Evolutionary conservation across 2,888 invertebrate species (phyloP).

Genomic region (Melipona bicolor): DNA sequence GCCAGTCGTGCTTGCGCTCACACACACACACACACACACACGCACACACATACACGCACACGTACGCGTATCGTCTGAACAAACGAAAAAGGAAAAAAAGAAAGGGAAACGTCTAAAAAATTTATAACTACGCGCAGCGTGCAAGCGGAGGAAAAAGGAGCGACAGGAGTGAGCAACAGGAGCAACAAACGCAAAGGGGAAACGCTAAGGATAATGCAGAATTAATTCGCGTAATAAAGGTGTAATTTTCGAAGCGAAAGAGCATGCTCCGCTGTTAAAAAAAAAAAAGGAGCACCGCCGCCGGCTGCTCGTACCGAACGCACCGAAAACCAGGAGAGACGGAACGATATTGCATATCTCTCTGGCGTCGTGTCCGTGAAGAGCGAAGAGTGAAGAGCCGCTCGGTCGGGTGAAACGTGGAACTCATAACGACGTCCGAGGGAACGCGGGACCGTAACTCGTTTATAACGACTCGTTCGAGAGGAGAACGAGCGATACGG

Average conservation of each 20-base stretch:
- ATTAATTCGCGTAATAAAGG: slow-evolving; percentile 35
- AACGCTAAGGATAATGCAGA: background rate
- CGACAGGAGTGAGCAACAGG: background rate
- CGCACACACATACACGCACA: background rate
- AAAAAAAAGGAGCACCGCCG: background rate
- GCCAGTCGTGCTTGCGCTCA: background rate
- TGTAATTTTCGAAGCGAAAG: slow-evolving; percentile 16
- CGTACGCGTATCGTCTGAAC: background rate
- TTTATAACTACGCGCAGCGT: background rate
- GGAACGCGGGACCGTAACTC: slow-evolving; percentile 49
- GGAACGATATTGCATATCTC: slow-evolving; percentile 51
- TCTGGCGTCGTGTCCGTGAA: slow-evolving; percentile 34
- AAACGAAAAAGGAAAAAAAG: background rate
- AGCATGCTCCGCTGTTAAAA: slow-evolving; percentile 23
- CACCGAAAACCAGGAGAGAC: slow-evolving; percentile 1
- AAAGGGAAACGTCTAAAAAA: background rate
- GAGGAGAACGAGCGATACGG: background rate
- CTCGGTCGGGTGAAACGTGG: slow-evolving; percentile 59
- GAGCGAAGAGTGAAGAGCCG: slow-evolving; percentile 23
- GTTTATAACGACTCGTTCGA: slow-evolving; percentile 54
- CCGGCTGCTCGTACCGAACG: slow-evolving; percentile 15
- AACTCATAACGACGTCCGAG: slow-evolving; percentile 70
- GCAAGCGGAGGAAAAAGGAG: background rate
- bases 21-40: background rate
- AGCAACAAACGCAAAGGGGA: background rate